Conservation (phyloP, 2,888 invertebrate genomes). For the Ophonus ardosiacus region DNA sequence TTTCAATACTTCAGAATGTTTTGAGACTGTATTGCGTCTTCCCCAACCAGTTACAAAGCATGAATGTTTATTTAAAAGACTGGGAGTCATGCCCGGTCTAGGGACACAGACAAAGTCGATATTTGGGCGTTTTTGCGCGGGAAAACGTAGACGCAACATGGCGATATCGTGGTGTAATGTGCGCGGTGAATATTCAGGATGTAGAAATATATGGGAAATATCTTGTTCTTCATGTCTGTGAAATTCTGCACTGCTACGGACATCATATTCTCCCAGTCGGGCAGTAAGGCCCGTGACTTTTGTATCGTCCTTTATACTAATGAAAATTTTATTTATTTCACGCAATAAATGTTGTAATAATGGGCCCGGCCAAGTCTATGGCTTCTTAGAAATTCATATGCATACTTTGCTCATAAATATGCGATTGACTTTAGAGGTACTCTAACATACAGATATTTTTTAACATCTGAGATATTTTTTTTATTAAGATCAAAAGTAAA, state of each 20-base stretch:
- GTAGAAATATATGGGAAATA: conserved; percentile 10
- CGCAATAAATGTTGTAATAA: no score
- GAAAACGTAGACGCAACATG: conserved; percentile 46
- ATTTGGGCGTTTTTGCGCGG: conserved; percentile 52
- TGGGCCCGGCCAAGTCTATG: no score
- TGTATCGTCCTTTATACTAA: background rate
- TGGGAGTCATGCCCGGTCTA: background rate
- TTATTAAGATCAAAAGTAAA: no score
- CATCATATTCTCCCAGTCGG: conserved; percentile 59
- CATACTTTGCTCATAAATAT: no score
- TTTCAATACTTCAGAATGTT: conserved; percentile 50
- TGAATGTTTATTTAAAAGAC: conserved; percentile 35
- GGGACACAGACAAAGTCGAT: conserved; percentile 52
- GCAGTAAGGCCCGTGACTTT: conserved; percentile 30
- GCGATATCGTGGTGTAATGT: conserved; percentile 45
- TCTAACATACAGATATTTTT: no score
- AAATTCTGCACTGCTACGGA: conserved; percentile 48
- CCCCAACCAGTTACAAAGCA: conserved; percentile 63
- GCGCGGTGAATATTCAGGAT: conserved; percentile 42
- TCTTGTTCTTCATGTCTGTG: conserved; percentile 60
- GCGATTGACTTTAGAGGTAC: no score
- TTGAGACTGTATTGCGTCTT: background rate
- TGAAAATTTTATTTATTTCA: background rate
- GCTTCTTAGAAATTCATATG: no score
- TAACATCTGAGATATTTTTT: no score